Percentiles rank a stretch among this genome's conserved stretches.
phyloP scores from a whole-genome alignment of 1,140 invertebrate species.

The Thaumatotibia leucotreta region DNA sequence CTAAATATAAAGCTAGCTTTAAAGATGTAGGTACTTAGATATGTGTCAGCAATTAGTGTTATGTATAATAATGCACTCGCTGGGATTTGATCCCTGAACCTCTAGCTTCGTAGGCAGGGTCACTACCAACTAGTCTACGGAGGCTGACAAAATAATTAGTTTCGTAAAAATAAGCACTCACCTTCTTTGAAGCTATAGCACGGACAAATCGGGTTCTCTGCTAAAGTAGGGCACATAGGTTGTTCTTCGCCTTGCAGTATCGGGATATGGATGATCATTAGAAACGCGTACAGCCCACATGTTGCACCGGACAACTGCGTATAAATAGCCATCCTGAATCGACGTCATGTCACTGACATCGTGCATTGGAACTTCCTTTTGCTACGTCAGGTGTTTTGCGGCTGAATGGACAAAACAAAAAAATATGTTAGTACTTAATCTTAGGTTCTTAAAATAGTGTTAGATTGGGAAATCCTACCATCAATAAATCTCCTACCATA shows the following conservation, averaged over 20 bases:
- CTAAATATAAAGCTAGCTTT: no score
- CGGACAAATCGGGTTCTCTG: constrained; percentile 87
- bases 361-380: constrained; percentile 37
- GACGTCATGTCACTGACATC: constrained; percentile 68
- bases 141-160: no score
- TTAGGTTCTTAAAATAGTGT: no score
- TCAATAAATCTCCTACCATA: no score
- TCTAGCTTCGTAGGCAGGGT: no score
- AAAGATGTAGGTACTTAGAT: no score
- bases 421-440: constrained; percentile 4
- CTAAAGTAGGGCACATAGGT: constrained; percentile 81
- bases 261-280: constrained; percentile 63
- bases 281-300: constrained; percentile 60
- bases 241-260: constrained; percentile 73
- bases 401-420: constrained; percentile 19
- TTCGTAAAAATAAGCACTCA: constrained; percentile 40
- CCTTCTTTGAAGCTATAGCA: constrained; percentile 95
- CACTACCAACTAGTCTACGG: no score
- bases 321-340: constrained; percentile 59
- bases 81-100: no score
- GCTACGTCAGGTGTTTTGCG: constrained; percentile 8
- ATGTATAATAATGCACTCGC: no score
- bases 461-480: no score
- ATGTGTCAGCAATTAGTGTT: no score
- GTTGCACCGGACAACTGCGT: constrained; percentile 51